Percentiles rank a stretch among this genome's conserved stretches.
Evolutionary conservation across 2,888 invertebrate genomes (phyloP).

Genomic region (Penaeus monodon): DNA sequence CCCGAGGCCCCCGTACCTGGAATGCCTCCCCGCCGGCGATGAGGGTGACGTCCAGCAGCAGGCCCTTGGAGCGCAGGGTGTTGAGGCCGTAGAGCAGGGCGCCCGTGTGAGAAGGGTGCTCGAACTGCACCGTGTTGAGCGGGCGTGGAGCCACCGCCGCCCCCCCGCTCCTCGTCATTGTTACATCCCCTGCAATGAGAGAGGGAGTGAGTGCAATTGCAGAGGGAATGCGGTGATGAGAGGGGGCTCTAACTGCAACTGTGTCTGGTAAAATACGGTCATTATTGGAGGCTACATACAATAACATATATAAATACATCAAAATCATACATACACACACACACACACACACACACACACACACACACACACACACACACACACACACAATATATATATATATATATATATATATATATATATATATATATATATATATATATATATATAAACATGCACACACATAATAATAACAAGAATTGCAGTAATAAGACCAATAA

Average conservation of each 20-base stretch:
- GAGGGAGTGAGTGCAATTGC: background rate
- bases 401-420: constrained; percentile 11
- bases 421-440: constrained; percentile 17
- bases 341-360: background rate
- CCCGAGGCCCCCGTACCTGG: constrained; percentile 13
- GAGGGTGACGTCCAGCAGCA: constrained; percentile 78
- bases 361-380: constrained; percentile 8
- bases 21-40: constrained; percentile 77
- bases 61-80: constrained; percentile 75
- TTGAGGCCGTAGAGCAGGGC: constrained; percentile 76
- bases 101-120: constrained; percentile 75
- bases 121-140: constrained; percentile 72
- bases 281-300: too few relatives aligned
- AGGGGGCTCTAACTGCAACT: background rate
- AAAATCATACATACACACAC: background rate
- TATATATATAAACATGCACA: constrained; percentile 16
- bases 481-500: too few relatives aligned
- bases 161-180: constrained; percentile 41
- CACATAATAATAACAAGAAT: too few relatives aligned
- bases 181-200: constrained; percentile 36
- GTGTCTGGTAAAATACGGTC: background rate
- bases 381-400: constrained; percentile 13
- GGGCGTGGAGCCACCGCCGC: constrained; percentile 63
- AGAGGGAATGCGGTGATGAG: too few relatives aligned
- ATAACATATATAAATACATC: too few relatives aligned